Percentiles rank a stretch among this genome's conserved stretches.
phyloP scores from a whole-genome alignment of 2,888 invertebrate genomes.

The Rhingia campestris region DNA sequence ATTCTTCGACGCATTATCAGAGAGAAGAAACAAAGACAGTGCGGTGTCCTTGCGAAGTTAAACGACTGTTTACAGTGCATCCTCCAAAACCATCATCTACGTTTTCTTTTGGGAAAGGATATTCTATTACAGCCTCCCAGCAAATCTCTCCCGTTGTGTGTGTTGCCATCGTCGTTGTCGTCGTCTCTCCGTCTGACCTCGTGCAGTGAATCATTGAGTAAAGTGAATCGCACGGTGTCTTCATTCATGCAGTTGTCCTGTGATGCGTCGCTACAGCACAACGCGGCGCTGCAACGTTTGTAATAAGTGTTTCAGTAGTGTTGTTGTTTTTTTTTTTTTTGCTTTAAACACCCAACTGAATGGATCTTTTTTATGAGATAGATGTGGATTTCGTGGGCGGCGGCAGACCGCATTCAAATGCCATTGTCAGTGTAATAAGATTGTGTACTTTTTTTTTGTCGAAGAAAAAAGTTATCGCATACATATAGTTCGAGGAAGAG shows the following conservation, averaged over 20 bases:
- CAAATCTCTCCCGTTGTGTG: slow-evolving; percentile 51
- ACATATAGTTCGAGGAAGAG: slow-evolving; percentile 16
- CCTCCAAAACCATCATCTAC: slow-evolving; percentile 3
- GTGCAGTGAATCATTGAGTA: slow-evolving; percentile 72
- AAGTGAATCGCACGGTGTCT: slow-evolving; percentile 69
- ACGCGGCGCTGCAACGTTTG: slow-evolving; percentile 40
- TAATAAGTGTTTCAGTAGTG: slow-evolving; percentile 24
- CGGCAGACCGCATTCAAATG: slow-evolving; percentile 50
- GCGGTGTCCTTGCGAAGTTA: not conserved
- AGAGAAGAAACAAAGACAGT: slow-evolving; percentile 1
- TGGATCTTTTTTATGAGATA: slow-evolving; percentile 9
- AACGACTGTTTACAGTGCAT: slow-evolving; percentile 29
- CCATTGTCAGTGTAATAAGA: slow-evolving; percentile 58
- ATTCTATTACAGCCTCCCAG: slow-evolving; percentile 37
- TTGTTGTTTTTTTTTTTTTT: slow-evolving; percentile 12
- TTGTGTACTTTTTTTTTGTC: slow-evolving; percentile 24
- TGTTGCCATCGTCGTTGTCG: slow-evolving; percentile 7
- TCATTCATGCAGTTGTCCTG: slow-evolving; percentile 72
- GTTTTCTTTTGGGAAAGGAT: not conserved
- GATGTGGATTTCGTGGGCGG: slow-evolving; percentile 65
- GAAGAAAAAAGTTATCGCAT: slow-evolving; percentile 11
- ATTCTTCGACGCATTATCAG: slow-evolving; percentile 5
- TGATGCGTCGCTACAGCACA: slow-evolving; percentile 64
- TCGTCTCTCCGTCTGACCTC: slow-evolving; percentile 70
- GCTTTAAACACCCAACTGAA: slow-evolving; percentile 1